Conservation (phyloP, 2,888 invertebrate genomes). For the Macropis europaea region DNA sequence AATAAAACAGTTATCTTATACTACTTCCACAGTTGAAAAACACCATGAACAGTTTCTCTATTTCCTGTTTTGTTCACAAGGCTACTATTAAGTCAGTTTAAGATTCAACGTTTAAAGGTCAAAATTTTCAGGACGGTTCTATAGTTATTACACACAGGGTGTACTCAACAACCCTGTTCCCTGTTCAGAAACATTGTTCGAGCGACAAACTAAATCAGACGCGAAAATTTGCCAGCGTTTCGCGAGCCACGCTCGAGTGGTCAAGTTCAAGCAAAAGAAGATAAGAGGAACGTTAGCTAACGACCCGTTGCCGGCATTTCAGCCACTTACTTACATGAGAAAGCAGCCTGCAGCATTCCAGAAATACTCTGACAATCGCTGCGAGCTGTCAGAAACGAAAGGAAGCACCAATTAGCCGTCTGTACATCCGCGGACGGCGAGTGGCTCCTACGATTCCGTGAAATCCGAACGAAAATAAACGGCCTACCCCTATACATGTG, state of each 20-base stretch:
- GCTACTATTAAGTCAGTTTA: too few relatives aligned
- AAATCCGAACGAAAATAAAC: constrained; percentile 55
- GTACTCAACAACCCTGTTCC: too few relatives aligned
- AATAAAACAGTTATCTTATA: too few relatives aligned
- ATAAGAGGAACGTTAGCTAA: not conserved
- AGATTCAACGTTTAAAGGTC: too few relatives aligned
- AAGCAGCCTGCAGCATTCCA: not conserved
- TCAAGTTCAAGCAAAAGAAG: not conserved
- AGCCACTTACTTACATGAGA: not conserved
- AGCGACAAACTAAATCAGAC: not conserved
- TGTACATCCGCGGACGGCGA: not conserved
- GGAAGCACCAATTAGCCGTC: constrained; percentile 37
- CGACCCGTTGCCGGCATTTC: constrained; percentile 1
- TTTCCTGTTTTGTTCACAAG: too few relatives aligned
- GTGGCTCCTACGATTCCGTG: constrained; percentile 35
- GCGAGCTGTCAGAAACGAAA: not conserved
- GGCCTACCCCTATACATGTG: not conserved
- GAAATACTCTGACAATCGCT: constrained; percentile 3
- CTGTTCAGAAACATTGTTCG: too few relatives aligned
- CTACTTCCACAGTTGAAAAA: too few relatives aligned
- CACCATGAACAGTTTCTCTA: too few relatives aligned
- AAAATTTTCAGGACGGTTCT: too few relatives aligned
- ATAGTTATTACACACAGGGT: too few relatives aligned
- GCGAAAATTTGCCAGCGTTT: not conserved
- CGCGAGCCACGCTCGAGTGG: not conserved